Conservation (phyloP, 1,140 invertebrate genomes). For the Chrysomallon squamiferum region DNA sequence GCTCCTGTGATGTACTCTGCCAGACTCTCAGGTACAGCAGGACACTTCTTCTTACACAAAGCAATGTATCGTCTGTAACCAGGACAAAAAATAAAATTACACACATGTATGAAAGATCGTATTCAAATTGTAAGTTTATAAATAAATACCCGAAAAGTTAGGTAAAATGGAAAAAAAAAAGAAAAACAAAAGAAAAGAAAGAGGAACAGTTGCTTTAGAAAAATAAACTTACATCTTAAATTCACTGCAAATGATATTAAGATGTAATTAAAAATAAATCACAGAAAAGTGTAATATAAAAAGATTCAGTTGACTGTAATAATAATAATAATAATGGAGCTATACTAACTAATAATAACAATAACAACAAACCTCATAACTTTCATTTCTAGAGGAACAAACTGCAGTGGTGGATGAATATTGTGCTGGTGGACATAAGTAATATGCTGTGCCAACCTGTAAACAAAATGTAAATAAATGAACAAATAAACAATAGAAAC, state of each 20-base stretch:
- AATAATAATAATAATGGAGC: no score
- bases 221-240: no score
- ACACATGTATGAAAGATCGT: neutral
- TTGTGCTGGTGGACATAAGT: constrained; percentile 96
- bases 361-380: constrained; percentile 83
- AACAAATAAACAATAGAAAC: no score
- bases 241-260: no score
- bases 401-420: constrained; percentile 78
- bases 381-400: constrained; percentile 87
- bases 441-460: constrained; percentile 92
- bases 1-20: constrained; percentile 92
- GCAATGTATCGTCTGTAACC: constrained; percentile 80
- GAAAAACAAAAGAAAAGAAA: no score
- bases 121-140: neutral
- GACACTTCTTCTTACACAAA: constrained; percentile 88
- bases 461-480: constrained; percentile 3
- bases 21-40: constrained; percentile 83
- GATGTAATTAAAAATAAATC: no score
- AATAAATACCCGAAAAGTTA: neutral
- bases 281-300: no score
- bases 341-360: no score
- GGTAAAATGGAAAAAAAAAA: neutral
- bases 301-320: no score
- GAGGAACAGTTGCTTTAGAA: no score
- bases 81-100: neutral